Evolutionary conservation across 2,888 invertebrate species (phyloP).

Genomic region (Disparrhopalites patrizii): DNA sequence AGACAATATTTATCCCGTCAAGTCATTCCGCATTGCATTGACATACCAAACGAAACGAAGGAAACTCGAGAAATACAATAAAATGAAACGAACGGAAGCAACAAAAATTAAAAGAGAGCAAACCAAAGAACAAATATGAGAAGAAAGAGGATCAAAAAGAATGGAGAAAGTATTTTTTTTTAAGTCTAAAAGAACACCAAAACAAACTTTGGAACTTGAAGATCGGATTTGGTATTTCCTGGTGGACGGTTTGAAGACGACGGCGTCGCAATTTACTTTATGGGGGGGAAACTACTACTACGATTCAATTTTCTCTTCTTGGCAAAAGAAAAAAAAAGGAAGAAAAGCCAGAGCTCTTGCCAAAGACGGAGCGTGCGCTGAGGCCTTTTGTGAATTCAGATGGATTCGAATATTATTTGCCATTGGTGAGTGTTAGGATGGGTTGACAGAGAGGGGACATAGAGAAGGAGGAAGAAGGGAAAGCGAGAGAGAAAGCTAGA

Average conservation of each 20-base stretch:
- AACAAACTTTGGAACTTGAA: no score
- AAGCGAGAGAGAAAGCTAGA: not conserved
- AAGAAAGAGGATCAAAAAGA: constrained; percentile 5
- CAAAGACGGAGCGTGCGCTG: constrained; percentile 20
- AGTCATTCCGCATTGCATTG: no score
- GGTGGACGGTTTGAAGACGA: constrained; percentile 10
- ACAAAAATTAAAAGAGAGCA: not conserved
- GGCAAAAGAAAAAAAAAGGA: not conserved
- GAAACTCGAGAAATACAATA: no score
- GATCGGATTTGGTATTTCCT: constrained; percentile 21
- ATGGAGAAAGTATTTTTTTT: no score
- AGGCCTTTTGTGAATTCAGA: constrained; percentile 11
- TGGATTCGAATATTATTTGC: constrained; percentile 20
- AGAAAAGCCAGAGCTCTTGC: not conserved
- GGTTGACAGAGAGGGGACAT: not conserved
- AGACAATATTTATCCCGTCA: no score
- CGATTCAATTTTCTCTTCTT: constrained; percentile 1
- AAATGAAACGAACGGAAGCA: no score
- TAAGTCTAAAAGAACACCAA: no score
- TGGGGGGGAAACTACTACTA: not conserved
- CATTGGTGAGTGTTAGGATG: constrained; percentile 11
- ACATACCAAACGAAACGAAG: no score
- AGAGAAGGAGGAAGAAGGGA: constrained; percentile 6
- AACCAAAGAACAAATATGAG: not conserved
- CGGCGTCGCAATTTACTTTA: constrained; percentile 12